Base-by-base conservation (phyloP, 2,797 vertebrate species). In the Vireo griseus region DNA sequence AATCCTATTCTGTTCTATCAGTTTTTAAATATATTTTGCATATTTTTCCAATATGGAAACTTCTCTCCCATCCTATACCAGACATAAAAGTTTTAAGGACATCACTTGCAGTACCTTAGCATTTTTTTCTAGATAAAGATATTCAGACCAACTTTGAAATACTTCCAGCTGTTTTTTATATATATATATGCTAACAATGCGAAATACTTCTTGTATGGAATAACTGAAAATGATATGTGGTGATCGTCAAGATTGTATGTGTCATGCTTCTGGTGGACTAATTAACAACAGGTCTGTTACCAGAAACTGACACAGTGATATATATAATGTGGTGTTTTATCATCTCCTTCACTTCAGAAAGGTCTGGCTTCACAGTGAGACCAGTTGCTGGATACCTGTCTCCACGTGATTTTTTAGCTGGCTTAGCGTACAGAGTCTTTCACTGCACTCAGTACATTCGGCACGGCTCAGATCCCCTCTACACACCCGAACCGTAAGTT, bases 401-500 rank as follows among this genome's bases (percentile, higher is more conserved):
- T 35, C 99, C 99, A 2, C 97, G 99, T 67, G 99, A 99, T 91
- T 99, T 99, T 95, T 97, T 99, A 96, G 99, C 99, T 13, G 99
- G 99, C 88, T 96, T 99, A 93, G 99, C 99, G 8, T 99, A 99
- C 90, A 96, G 99, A 92, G 99, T 99, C 59, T 99, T 99, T 91
- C 99, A 99, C 92, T 99, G 99, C 76, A 99, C 99, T 21, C 99
- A 99, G 94, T 99, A 99, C 10, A 68, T 99, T 24, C 98, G 99
- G 9, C 99, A 99, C 39, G 98, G 99, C 97, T 99, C 98, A 0
- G 99, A 99, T 96, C 99, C 99, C 1, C 99, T 99, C 61, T 99
- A 99, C 98, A 99, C 99, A 7, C 99, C 99, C 0, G 99, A 99
- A 95, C 99, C 99, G 99, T 99, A 97, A 99, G 99, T 99, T 93